Conservation (phyloP, 2,113 vertebrate species). For the Leucoraja erinaceus region DNA sequence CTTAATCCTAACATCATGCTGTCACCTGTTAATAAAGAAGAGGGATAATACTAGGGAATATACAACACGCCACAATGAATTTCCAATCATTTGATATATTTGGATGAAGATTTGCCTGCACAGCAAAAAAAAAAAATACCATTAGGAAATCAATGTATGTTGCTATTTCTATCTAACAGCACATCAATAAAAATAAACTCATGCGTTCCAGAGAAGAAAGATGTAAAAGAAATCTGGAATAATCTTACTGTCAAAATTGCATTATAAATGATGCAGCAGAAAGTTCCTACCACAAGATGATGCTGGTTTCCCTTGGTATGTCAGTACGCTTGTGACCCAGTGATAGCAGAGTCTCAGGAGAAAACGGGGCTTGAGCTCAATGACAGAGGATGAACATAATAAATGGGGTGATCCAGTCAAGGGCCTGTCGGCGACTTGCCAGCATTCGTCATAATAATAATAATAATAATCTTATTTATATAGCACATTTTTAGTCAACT, state of each 20-base stretch:
- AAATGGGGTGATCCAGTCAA: not conserved
- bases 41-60: not conserved
- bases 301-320: not conserved
- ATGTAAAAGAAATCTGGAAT: not conserved
- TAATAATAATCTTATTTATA: too few relatives aligned
- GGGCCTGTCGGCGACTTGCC: too few relatives aligned
- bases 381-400: not conserved
- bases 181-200: not conserved
- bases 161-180: not conserved
- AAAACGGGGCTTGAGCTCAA: not conserved
- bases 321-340: not conserved
- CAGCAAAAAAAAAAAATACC: not conserved
- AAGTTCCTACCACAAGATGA: not conserved
- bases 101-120: not conserved
- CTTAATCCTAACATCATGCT: not conserved
- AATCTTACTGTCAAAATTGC: not conserved
- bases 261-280: not conserved
- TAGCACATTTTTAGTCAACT: too few relatives aligned
- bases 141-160: not conserved
- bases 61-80: not conserved
- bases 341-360: not conserved
- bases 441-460: too few relatives aligned
- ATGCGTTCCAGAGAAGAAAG: not conserved
- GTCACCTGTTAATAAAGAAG: not conserved
- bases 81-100: not conserved